Evolutionary conservation across 2,888 invertebrate species (phyloP).

Genomic region (Esperia sulphurella): DNA sequence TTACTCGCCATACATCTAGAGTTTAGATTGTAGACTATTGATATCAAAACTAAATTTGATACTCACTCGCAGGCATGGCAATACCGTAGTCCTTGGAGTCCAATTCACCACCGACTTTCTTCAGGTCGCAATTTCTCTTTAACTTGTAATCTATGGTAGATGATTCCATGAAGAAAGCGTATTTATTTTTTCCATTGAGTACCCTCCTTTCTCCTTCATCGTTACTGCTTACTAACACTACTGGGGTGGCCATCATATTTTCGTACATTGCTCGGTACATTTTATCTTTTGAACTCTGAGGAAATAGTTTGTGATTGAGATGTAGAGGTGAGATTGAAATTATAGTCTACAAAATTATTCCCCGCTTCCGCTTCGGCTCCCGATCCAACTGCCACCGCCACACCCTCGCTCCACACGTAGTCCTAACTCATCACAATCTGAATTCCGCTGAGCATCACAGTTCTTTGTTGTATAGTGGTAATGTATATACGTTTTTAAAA

Average conservation of each 20-base stretch:
- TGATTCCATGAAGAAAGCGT: slow-evolving; percentile 98
- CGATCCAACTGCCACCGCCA: too few species aligned
- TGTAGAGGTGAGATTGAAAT: too few species aligned
- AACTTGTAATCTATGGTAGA: slow-evolving; percentile 94
- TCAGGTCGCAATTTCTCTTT: slow-evolving; percentile 89
- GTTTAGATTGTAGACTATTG: too few species aligned
- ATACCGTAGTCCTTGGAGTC: slow-evolving; percentile 93
- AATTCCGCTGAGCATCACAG: too few species aligned
- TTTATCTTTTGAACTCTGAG: slow-evolving; percentile 86
- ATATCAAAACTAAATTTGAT: too few species aligned
- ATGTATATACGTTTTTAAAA: too few species aligned
- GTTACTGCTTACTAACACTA: slow-evolving; percentile 87
- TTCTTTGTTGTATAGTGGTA: too few species aligned
- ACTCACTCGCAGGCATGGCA: slow-evolving; percentile 89
- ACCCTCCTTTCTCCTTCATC: slow-evolving; percentile 92
- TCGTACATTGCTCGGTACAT: slow-evolving; percentile 94
- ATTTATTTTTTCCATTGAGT: slow-evolving; percentile 69
- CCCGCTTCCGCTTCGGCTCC: too few species aligned
- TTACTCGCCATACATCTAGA: too few species aligned
- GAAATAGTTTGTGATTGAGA: slow-evolving; percentile 3
- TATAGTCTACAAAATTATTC: too few species aligned
- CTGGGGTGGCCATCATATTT: slow-evolving; percentile 89
- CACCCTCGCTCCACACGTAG: too few species aligned
- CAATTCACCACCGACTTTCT: slow-evolving; percentile 88
- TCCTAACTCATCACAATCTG: too few species aligned